Conservation (phyloP, 2,888 invertebrate species). For the Thelaira solivaga region DNA sequence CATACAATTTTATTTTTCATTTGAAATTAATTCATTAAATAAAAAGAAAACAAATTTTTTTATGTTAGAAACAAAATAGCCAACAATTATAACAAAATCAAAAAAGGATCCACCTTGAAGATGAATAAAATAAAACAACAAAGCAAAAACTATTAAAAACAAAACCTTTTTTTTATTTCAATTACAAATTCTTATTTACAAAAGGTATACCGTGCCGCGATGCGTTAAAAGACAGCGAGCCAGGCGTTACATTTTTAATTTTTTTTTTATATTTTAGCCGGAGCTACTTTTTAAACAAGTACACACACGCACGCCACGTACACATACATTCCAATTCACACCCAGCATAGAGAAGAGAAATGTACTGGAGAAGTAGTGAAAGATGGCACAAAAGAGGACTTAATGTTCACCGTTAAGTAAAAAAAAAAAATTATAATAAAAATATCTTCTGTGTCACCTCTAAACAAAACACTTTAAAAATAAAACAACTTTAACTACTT, state of each 20-base stretch:
- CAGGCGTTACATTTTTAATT: no score
- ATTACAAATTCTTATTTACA: constrained; percentile 17
- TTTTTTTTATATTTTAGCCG: constrained; percentile 39
- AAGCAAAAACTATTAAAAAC: not conserved
- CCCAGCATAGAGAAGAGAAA: constrained; percentile 4
- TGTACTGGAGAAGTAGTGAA: not conserved
- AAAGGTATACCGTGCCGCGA: not conserved
- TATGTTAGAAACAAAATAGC: not conserved
- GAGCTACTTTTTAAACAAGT: constrained; percentile 18
- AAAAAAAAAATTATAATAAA: not conserved
- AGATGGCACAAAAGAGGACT: constrained; percentile 12
- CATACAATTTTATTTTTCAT: not conserved
- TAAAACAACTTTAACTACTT: constrained; percentile 45
- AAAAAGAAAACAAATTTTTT: not conserved
- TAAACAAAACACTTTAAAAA: constrained; percentile 44
- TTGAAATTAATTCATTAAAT: not conserved
- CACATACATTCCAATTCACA: not conserved
- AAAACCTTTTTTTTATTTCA: constrained; percentile 5
- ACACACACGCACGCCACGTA: not conserved
- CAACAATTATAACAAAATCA: not conserved
- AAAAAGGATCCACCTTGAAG: not conserved
- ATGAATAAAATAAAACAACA: not conserved
- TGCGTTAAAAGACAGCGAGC: constrained; percentile 6
- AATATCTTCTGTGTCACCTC: constrained; percentile 53
- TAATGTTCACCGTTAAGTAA: constrained; percentile 33